Conservation (phyloP, 2,888 invertebrate genomes). For the Pheosia tremula region DNA sequence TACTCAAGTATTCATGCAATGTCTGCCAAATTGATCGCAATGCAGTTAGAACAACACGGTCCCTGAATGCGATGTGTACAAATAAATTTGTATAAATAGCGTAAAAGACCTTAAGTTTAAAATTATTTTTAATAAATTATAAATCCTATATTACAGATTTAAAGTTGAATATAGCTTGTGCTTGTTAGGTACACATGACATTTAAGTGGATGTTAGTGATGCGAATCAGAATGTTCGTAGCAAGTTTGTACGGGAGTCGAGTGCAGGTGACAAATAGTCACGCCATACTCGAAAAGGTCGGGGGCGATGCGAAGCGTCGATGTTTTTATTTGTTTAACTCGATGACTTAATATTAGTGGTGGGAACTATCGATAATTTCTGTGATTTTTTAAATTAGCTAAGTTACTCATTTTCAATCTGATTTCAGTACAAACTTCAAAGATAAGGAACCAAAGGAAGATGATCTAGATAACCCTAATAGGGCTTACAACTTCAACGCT, state of each 20-base stretch:
- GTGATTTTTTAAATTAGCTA: too few species aligned
- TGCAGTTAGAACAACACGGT: slow-evolving; percentile 73
- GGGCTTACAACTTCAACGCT: too few species aligned
- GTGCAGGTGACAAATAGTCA: slow-evolving; percentile 83
- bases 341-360: slow-evolving; percentile 79
- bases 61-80: slow-evolving; percentile 67
- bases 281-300: slow-evolving; percentile 74
- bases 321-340: slow-evolving; percentile 75
- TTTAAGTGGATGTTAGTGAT: slow-evolving; percentile 55
- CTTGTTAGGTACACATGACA: slow-evolving; percentile 29
- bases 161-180: slow-evolving; percentile 34
- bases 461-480: too few species aligned
- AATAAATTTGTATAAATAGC: slow-evolving; percentile 59
- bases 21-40: slow-evolving; percentile 74
- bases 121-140: slow-evolving; percentile 20
- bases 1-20: slow-evolving; percentile 68
- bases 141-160: slow-evolving; percentile 18
- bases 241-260: slow-evolving; percentile 80
- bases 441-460: too few species aligned
- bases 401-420: too few species aligned
- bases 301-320: slow-evolving; percentile 73
- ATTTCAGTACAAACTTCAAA: too few species aligned
- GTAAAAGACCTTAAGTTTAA: slow-evolving; percentile 29
- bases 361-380: slow-evolving; percentile 51
- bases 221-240: slow-evolving; percentile 77